Evolutionary conservation across 2,797 vertebrate genomes (phyloP).

Genomic region (Sebastes hubbsi): DNA sequence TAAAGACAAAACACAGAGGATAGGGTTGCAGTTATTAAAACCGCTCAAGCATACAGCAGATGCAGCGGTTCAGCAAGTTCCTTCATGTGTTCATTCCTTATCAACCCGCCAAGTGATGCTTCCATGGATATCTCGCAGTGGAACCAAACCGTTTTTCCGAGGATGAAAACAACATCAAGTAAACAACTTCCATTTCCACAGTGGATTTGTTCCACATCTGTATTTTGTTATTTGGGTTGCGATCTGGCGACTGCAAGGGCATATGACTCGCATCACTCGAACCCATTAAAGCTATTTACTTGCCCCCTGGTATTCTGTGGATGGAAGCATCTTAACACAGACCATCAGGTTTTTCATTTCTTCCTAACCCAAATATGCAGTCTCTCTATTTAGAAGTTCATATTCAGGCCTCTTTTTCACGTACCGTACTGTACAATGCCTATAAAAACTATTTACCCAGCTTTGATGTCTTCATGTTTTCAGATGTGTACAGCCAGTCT

Average conservation of each 20-base stretch:
- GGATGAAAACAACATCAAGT: neutral
- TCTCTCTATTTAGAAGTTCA: neutral
- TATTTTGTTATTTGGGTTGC: neutral
- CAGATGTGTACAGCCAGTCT: neutral
- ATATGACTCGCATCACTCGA: neutral
- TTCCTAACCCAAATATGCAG: neutral
- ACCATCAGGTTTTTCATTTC: neutral
- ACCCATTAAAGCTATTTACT: neutral
- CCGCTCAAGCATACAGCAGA: neutral
- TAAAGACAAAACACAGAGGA: neutral
- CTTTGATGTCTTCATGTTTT: neutral
- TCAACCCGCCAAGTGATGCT: neutral
- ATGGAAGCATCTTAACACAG: neutral
- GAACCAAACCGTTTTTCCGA: neutral
- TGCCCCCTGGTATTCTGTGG: neutral
- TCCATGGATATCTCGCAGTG: neutral
- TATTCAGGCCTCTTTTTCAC: neutral
- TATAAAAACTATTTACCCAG: neutral
- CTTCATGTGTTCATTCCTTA: neutral
- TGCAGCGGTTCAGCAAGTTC: neutral
- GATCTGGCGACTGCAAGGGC: neutral
- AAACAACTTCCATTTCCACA: neutral
- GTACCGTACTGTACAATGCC: neutral
- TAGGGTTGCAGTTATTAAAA: neutral
- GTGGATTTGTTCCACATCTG: neutral